Conservation (phyloP, 2,113 vertebrate genomes). For the Butorides virescens region DNA sequence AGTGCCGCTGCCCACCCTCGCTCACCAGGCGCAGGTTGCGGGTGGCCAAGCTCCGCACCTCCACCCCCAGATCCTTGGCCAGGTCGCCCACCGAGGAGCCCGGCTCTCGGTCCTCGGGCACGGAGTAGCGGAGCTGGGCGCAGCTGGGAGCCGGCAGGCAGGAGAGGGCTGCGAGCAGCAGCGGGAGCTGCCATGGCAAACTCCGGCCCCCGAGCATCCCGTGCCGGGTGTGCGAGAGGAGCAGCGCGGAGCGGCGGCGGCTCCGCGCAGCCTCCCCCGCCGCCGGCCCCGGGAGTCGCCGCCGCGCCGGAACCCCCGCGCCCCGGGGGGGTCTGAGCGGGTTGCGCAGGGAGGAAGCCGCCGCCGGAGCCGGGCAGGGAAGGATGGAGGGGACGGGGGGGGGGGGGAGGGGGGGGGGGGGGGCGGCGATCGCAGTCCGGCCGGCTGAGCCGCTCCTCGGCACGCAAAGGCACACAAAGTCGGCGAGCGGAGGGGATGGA, state of each 20-base stretch:
- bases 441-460: conserved; percentile 61
- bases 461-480: conserved; percentile 41
- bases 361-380: conserved; percentile 11
- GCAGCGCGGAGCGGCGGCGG: conserved; percentile 26
- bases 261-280: conserved; percentile 6
- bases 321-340: background rate
- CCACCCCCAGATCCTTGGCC: conserved; percentile 81
- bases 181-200: conserved; percentile 72
- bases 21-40: conserved; percentile 78
- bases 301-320: background rate
- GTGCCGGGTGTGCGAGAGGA: conserved; percentile 7
- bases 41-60: conserved; percentile 70
- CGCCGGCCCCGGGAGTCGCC: background rate
- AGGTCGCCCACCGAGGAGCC: conserved; percentile 82
- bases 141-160: conserved; percentile 64
- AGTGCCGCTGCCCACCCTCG: conserved; percentile 75
- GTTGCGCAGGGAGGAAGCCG: background rate
- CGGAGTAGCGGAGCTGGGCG: conserved; percentile 80
- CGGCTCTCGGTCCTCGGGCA: conserved; percentile 79
- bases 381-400: background rate
- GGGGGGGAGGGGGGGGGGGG: background rate
- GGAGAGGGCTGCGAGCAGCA: conserved; percentile 46
- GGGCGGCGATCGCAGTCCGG: conserved; percentile 56
- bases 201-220: conserved; percentile 69
- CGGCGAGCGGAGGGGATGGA: conserved; percentile 34